Evolutionary conservation across 2,888 invertebrate species (phyloP).

Genomic region (Ommatoiulus sabulosus): DNA sequence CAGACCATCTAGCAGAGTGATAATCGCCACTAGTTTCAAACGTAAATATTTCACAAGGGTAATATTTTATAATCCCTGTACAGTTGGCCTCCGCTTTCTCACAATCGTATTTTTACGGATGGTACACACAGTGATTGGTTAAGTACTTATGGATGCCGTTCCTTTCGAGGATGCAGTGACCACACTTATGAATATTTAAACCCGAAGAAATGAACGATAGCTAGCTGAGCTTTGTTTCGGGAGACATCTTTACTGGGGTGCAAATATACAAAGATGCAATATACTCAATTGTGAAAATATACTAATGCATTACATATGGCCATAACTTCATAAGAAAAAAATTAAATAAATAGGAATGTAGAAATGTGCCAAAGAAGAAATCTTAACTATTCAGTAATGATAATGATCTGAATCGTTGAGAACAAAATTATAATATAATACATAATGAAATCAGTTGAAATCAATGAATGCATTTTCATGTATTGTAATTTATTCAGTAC

Average conservation of each 20-base stretch:
- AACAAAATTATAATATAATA: too few relatives aligned
- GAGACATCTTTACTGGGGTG: neutral
- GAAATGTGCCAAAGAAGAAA: too few relatives aligned
- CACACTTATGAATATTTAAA: constrained; percentile 45
- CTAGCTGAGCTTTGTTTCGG: neutral
- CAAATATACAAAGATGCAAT: neutral
- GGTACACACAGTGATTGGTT: constrained; percentile 10
- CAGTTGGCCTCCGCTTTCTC: neutral
- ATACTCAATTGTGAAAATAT: too few relatives aligned
- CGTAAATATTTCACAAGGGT: constrained; percentile 50
- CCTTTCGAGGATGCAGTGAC: neutral
- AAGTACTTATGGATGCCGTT: neutral
- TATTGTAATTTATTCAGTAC: too few relatives aligned
- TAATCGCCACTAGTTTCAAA: constrained; percentile 47
- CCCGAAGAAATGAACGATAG: neutral
- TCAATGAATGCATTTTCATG: too few relatives aligned
- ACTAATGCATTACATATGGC: too few relatives aligned
- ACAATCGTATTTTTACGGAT: neutral
- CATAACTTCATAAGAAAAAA: too few relatives aligned
- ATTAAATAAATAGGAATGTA: too few relatives aligned
- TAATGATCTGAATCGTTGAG: too few relatives aligned
- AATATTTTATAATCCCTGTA: constrained; percentile 10
- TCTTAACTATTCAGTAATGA: too few relatives aligned
- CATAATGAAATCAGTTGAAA: too few relatives aligned
- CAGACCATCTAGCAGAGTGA: constrained; percentile 52